These are phyloP conservation scores for Aphrophora alni DNA, from an alignment of 2,888 invertebrate genomes.

Conservation along the genomic window DNA sequence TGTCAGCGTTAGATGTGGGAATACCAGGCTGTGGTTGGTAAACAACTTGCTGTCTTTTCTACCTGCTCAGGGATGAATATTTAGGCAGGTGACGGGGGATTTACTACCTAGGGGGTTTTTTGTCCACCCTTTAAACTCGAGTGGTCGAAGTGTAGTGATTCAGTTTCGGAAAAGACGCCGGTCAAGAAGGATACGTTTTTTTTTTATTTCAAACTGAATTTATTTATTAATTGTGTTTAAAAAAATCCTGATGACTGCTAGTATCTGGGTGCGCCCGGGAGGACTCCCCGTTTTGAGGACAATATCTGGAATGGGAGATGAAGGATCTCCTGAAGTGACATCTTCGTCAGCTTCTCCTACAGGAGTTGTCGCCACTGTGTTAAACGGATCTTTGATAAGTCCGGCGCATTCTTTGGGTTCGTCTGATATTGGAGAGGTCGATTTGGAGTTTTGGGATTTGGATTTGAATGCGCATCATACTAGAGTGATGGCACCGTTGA, in stretches of 20 bases:
- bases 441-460: slow-evolving; percentile 82
- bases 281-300: slow-evolving; percentile 2
- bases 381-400: slow-evolving; percentile 42
- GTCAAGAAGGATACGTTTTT: too few relatives aligned
- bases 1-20: background rate
- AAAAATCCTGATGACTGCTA: slow-evolving; percentile 2
- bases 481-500: slow-evolving; percentile 51
- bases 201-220: too few relatives aligned
- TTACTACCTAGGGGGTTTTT: background rate
- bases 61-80: slow-evolving; percentile 2
- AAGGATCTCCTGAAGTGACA: slow-evolving; percentile 71
- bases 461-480: slow-evolving; percentile 61
- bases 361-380: slow-evolving; percentile 26
- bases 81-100: background rate
- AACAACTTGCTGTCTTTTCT: background rate
- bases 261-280: slow-evolving; percentile 33
- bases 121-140: background rate
- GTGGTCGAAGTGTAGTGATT: background rate
- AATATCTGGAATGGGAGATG: slow-evolving; percentile 11
- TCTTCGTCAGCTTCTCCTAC: slow-evolving; percentile 71
- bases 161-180: too few relatives aligned
- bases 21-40: background rate
- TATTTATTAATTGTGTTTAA: background rate
- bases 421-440: slow-evolving; percentile 73
- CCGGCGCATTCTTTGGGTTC: slow-evolving; percentile 64